Base-by-base conservation (phyloP, 2,113 vertebrate species). In the Dicaeum eximium region DNA sequence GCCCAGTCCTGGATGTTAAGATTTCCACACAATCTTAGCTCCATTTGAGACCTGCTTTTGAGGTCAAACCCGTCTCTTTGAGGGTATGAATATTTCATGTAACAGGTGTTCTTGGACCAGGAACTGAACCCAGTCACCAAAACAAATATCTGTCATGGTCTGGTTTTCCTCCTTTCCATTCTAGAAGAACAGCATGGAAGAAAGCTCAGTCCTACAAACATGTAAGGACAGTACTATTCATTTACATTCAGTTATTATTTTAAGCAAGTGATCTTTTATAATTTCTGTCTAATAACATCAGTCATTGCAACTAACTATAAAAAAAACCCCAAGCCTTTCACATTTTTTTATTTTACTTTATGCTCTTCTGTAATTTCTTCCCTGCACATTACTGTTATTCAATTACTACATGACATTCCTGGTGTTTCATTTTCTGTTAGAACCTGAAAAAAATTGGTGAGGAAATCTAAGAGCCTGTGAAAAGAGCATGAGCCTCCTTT, bases 401-500 rank as follows among this genome's bases (percentile, higher is more conserved):
- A 1, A 54, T 53, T 73, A 78, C 54, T 65, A 37, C 57, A 10
- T 57, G 50, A 45, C 18, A 86, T 91, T 95, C 89, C 15, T 70
- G 38, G 60, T 78, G 38, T 83, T 95, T 86, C 23, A 45, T 83
- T 93, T 80, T 88, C 31, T 82, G 25, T 69, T 61, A 83, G 54
- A 93, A 73, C n/a, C 40, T 70, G 66, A 51, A 79, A 94, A 92
- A 87, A 64, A 85, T 0, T 19, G 19, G 20, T 77, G 38, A 90
- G 72, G 71, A 92, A 93, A 86, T 93, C 54, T 65, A 80, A 83
- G 50, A 73, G 64, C 77, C 77, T 62, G 75, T 77, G 77, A 91
- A 95, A 92, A 93, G 60, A 88, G 64, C 86, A 86, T 54, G 33
- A 92, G n/a, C 14, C 60, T 77, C 23, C 25, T 83, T 91, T 91